Conservation (phyloP, 1,140 invertebrate genomes). For the Bombus cullumanus region DNA sequence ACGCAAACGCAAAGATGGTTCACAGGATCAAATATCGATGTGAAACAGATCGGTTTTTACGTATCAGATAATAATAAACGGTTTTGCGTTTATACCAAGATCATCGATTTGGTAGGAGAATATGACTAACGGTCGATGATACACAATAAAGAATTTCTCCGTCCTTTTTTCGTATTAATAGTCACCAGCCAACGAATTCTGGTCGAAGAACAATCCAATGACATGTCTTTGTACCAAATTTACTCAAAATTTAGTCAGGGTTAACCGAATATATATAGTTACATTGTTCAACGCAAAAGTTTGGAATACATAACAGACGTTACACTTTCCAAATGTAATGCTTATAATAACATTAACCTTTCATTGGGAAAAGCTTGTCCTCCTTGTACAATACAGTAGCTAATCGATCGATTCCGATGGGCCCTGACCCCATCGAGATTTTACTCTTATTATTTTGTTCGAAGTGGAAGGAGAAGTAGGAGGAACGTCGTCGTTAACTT, state of each 20-base stretch:
- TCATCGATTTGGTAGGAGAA: background rate
- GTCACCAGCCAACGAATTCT: background rate
- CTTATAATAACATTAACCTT: background rate
- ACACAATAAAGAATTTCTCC: too few relatives aligned
- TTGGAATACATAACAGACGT: background rate
- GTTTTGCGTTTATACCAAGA: background rate
- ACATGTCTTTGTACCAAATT: background rate
- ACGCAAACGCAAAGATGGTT: background rate
- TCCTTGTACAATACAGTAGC: too few relatives aligned
- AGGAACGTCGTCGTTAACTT: conserved; percentile 62
- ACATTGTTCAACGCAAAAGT: background rate
- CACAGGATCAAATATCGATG: background rate
- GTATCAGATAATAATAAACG: background rate
- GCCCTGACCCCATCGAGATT: conserved; percentile 79
- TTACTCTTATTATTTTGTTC: conserved; percentile 68
- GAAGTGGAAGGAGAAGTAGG: conserved; percentile 30
- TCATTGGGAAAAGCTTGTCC: background rate
- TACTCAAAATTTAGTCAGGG: background rate
- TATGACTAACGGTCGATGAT: background rate
- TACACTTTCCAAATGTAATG: background rate
- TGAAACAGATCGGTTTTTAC: background rate
- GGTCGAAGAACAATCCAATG: background rate
- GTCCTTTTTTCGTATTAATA: background rate
- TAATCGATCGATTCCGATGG: conserved; percentile 57
- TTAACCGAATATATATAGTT: background rate